Conservation (phyloP, 2,888 invertebrate genomes). For the Lumbricus terrestris region DNA sequence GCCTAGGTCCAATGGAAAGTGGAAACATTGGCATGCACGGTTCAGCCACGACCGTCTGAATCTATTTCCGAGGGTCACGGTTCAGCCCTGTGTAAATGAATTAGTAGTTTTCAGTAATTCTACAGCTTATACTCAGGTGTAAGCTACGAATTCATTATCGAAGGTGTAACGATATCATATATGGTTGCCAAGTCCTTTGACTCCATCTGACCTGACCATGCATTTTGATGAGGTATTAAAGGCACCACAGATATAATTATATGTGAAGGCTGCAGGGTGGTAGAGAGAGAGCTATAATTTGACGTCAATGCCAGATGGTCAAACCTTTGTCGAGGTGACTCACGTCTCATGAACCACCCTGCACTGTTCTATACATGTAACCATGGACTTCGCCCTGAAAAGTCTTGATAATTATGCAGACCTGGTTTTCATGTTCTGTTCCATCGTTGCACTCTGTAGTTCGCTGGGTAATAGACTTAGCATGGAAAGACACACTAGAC, state of each 20-base stretch:
- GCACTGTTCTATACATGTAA: neutral
- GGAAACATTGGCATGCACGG: no score
- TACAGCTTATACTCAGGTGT: neutral
- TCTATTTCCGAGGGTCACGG: no score
- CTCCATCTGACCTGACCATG: neutral
- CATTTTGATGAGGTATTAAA: neutral
- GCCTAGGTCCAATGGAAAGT: no score
- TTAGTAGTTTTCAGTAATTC: neutral
- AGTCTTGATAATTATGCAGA: neutral
- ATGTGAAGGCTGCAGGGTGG: neutral
- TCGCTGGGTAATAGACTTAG: neutral
- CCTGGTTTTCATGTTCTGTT: neutral
- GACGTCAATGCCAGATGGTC: neutral
- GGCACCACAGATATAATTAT: neutral
- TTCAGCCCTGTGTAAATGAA: neutral
- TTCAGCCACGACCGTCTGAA: no score
- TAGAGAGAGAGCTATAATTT: neutral
- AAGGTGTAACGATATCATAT: neutral
- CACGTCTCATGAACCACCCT: neutral
- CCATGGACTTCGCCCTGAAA: neutral
- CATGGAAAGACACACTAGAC: no score
- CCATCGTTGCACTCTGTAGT: neutral
- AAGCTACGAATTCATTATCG: neutral
- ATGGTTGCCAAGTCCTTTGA: neutral
- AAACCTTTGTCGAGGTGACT: neutral